A percentile compares a stretch with the other conserved stretches of the same genome.
Conservation (phyloP, 2,888 invertebrate species). For the Parapristionchus giblindavisi region DNA sequence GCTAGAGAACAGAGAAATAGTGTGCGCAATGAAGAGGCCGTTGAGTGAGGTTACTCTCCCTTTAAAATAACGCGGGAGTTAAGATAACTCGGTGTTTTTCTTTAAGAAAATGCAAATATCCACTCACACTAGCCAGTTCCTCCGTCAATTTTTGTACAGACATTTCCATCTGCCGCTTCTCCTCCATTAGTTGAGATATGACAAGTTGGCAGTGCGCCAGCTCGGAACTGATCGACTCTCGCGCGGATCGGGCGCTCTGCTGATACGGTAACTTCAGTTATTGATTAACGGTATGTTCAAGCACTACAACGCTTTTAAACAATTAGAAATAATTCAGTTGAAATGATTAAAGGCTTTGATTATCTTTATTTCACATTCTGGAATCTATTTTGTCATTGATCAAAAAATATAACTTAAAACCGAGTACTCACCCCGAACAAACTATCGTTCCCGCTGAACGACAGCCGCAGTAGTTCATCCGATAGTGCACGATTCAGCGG, state of each 20-base stretch:
- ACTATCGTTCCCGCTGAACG: conserved; percentile 36
- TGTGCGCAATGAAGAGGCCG: too few species aligned
- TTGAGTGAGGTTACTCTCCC: too few species aligned
- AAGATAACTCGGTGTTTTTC: too few species aligned
- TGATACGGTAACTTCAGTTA: not conserved
- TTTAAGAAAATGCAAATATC: not conserved
- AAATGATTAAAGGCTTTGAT: not conserved
- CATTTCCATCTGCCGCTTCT: conserved; percentile 52
- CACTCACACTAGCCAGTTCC: conserved; percentile 45
- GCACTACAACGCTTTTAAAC: not conserved
- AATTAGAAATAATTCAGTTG: not conserved
- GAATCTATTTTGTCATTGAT: not conserved
- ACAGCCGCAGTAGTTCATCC: conserved; percentile 44
- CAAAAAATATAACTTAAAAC: not conserved
- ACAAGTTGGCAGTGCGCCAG: conserved; percentile 45
- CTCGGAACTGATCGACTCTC: conserved; percentile 44
- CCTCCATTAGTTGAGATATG: conserved; percentile 47
- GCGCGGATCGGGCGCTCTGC: conserved; percentile 36
- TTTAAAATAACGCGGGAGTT: too few species aligned
- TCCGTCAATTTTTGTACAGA: conserved; percentile 43
- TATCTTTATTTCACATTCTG: not conserved
- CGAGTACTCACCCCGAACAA: conserved; percentile 34
- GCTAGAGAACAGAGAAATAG: too few species aligned
- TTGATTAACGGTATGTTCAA: not conserved
- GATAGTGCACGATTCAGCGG: conserved; percentile 47